Evolutionary conservation across 2,797 vertebrate genomes (phyloP).

Genomic region (Liasis olivaceus): DNA sequence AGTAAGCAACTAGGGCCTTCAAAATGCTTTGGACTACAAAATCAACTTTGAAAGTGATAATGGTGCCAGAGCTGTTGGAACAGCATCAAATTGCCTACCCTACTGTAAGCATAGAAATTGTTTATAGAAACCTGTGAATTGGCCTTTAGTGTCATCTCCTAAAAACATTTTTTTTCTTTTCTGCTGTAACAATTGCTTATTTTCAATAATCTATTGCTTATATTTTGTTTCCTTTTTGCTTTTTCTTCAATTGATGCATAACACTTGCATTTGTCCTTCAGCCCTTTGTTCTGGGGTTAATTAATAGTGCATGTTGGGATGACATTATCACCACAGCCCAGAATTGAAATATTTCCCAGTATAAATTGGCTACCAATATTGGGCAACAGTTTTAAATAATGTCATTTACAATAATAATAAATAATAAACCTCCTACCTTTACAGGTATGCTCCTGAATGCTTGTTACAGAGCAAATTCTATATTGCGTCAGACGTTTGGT

Average conservation of each 20-base stretch:
- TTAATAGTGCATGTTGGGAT: background rate
- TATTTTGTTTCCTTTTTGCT: background rate
- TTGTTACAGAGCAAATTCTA: slow-evolving; percentile 93
- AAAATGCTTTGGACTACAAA: no score
- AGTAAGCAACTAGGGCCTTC: no score
- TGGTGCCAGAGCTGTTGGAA: background rate
- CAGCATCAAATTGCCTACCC: background rate
- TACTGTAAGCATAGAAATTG: background rate
- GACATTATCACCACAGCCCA: background rate
- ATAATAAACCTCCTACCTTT: accelerated
- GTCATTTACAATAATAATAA: background rate
- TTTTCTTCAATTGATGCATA: background rate
- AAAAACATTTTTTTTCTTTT: background rate
- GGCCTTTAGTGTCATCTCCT: background rate
- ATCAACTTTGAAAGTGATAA: background rate
- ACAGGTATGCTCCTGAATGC: slow-evolving; percentile 96
- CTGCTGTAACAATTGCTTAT: background rate
- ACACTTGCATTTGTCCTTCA: background rate
- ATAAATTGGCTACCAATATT: background rate
- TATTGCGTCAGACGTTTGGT: slow-evolving; percentile 95
- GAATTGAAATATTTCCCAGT: background rate
- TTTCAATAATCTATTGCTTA: background rate
- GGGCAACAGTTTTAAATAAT: background rate
- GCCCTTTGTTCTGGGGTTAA: background rate
- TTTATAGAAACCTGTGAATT: background rate